Evolutionary conservation across 2,888 invertebrate species (phyloP), one percentile per base, ranked within the genome.

Genomic region (Aleiodes leptofemur): DNA sequence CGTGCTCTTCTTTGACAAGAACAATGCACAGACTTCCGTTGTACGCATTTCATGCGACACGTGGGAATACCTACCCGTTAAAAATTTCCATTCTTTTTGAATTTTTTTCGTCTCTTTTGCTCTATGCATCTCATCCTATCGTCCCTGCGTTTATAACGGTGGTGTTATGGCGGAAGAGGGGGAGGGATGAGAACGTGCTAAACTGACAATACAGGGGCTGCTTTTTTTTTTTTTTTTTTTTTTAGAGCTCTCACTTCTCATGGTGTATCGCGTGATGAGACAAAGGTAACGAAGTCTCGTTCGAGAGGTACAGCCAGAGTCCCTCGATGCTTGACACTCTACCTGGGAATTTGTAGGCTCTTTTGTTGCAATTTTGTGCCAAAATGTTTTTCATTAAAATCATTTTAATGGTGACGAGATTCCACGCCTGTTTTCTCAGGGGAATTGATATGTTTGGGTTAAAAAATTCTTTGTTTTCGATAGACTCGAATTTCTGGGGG

Each of bases 181-280:
- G 57, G 23, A n/a, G 55, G 68, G 72, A 76, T 74, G 75, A 72
- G 76, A 78, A 74, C 73, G 81, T 81, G 83, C 81, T 83, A 84
- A 86, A 85, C 82, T 83, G 82, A 86, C 86, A 86, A 86, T 86
- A 80, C 82, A 83, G 43, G 48, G n/a, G 9, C 34, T 48, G 14
- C 48, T 64, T 64, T 82, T 84, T 83, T 80, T 80, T 75, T 74
- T 64, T 64, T 82, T 84, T 83, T 80, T 80, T 75, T 74, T 73
- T 29, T 56, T 59, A 23, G 43, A 72, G 76, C 80, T 80, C 78
- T 34, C 11, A 34, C 34, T 34, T 38, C 57, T 23, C 59, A 59
- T 38, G 38, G n/a, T 34, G 31, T 59, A 38, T 59, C 34, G 59
- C 75, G 68, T 66, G 76, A 77, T 76, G 80, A 78, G 79, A 85